Conservation (phyloP, 2,113 vertebrate species). For the Perca schrenkii region DNA sequence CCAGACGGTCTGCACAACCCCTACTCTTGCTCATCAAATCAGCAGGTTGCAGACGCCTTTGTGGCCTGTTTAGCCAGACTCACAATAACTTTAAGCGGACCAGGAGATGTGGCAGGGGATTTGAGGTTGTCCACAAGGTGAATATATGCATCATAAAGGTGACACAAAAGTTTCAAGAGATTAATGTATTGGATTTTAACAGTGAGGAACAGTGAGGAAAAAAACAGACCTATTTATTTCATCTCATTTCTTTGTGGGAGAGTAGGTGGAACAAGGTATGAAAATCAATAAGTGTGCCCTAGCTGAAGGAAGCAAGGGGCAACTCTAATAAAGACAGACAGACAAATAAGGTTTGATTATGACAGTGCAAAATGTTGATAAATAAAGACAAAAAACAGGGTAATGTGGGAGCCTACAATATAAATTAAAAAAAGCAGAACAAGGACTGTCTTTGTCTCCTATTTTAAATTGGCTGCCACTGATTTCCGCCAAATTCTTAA, state of each 20-base stretch:
- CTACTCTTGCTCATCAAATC: conserved; percentile 40
- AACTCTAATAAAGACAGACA: conserved; percentile 33
- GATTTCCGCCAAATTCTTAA: conserved; percentile 78
- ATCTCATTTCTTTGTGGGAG: conserved; percentile 14
- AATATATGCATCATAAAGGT: conserved; percentile 21
- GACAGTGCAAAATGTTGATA: conserved; percentile 42
- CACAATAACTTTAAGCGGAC: conserved; percentile 29
- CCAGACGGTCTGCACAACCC: conserved; percentile 45
- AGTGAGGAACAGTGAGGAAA: neutral
- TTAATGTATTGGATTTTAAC: conserved; percentile 26
- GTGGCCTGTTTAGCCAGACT: conserved; percentile 15
- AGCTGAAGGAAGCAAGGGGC: neutral
- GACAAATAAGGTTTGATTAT: conserved; percentile 50
- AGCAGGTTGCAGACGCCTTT: conserved; percentile 34
- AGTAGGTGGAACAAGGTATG: conserved; percentile 6
- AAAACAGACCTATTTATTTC: conserved; percentile 9
- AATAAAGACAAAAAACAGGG: conserved; percentile 27
- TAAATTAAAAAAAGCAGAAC: conserved; percentile 44
- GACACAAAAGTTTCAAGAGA: conserved; percentile 26
- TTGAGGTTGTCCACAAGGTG: conserved; percentile 25
- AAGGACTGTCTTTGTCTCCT: conserved; percentile 54
- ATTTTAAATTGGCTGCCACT: conserved; percentile 78
- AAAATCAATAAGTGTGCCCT: conserved; percentile 4
- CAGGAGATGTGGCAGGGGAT: conserved; percentile 7
- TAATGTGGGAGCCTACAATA: conserved; percentile 27